phyloP scores from a whole-genome alignment of 2,797 vertebrate species.

The Gymnoscopelus braueri region DNA sequence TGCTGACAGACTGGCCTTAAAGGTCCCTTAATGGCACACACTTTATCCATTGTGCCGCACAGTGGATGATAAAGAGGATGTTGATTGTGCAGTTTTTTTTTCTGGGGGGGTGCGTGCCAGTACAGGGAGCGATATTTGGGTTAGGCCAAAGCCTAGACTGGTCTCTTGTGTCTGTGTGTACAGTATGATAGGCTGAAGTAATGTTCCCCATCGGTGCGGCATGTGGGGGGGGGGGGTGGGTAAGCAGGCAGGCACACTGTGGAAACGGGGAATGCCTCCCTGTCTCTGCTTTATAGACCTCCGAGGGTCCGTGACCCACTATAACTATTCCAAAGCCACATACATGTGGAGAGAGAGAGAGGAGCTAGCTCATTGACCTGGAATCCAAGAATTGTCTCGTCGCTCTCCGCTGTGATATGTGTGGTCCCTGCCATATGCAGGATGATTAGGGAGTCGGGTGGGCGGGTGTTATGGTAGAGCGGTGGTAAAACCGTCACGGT shows the following conservation, averaged over 20 bases:
- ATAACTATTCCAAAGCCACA: conserved; percentile 71
- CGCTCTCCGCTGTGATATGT: conserved; percentile 46
- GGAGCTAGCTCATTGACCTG: conserved; percentile 66
- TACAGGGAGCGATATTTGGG: conserved; percentile 77
- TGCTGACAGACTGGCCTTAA: conserved; percentile 58
- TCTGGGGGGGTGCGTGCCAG: conserved; percentile 52
- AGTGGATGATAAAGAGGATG: conserved; percentile 72
- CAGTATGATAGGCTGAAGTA: conserved; percentile 59
- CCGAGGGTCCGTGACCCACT: conserved; percentile 63
- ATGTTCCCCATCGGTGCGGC: conserved; percentile 69
- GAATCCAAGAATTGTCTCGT: conserved; percentile 53
- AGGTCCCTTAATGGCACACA: conserved; percentile 68
- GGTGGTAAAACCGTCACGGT: conserved; percentile 65
- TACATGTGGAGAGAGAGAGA: conserved; percentile 28
- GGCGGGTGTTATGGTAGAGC: background rate
- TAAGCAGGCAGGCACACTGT: conserved; percentile 48
- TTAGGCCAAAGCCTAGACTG: conserved; percentile 63
- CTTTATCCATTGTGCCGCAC: conserved; percentile 59
- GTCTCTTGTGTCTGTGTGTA: conserved; percentile 35
- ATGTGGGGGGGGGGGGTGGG: conserved; percentile 24
- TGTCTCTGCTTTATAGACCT: conserved; percentile 75
- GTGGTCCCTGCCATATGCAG: conserved; percentile 53
- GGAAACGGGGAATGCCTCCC: conserved; percentile 49
- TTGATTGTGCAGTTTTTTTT: conserved; percentile 73
- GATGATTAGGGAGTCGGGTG: conserved; percentile 32